Conservation (phyloP, 2,113 vertebrate genomes). For the Cryptomyrus ogoouensis region DNA sequence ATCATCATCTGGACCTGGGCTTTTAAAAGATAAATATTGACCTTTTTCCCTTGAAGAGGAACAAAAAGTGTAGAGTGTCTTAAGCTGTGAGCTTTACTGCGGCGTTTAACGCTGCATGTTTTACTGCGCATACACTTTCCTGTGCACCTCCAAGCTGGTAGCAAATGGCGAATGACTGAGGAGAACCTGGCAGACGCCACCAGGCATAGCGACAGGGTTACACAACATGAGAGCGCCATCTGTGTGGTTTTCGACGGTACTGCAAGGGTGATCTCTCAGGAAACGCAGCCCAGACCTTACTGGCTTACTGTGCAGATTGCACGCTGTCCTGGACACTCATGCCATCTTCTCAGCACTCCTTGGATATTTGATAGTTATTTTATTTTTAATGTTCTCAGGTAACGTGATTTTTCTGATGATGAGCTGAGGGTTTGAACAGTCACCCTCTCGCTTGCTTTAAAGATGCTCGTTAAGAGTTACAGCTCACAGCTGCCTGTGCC, state of each 20-base stretch:
- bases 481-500: neutral
- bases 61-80: neutral
- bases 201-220: slow-evolving; percentile 51
- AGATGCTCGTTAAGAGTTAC: neutral
- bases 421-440: neutral
- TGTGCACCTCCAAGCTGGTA: neutral
- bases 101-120: neutral
- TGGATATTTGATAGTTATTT: neutral
- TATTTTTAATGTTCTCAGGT: neutral
- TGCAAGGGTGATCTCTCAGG: slow-evolving; percentile 49
- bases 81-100: neutral
- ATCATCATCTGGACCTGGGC: neutral
- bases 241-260: slow-evolving; percentile 63
- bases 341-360: neutral
- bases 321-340: neutral
- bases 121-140: neutral
- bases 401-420: neutral
- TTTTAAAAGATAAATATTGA: neutral
- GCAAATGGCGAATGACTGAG: neutral
- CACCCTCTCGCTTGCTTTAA: neutral
- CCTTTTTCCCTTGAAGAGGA: neutral
- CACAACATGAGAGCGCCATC: slow-evolving; percentile 70
- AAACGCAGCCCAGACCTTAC: neutral
- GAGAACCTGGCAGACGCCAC: neutral
- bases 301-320: neutral